A percentile compares a stretch with the other conserved stretches of the same genome.
These are phyloP conservation scores for Aphyosemion australe DNA, from an alignment of 2,113 vertebrate genomes.

Conservation along the genomic window DNA sequence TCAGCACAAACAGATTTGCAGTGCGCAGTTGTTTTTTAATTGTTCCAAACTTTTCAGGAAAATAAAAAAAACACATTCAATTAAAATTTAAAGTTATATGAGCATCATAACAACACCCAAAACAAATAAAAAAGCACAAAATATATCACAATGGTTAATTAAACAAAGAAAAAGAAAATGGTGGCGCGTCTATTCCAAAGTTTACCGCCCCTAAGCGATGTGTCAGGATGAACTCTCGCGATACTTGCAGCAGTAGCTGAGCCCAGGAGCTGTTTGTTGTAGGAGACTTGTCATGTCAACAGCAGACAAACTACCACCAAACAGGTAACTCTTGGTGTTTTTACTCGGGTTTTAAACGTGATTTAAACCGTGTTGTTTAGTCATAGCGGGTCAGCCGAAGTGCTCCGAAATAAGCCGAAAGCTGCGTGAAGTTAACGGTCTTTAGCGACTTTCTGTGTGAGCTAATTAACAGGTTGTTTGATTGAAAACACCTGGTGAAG, in stretches of 20 bases:
- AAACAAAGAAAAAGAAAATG: neutral
- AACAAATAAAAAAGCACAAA: neutral
- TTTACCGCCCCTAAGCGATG: constrained; percentile 30
- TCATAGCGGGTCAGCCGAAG: neutral
- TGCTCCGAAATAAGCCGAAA: constrained; percentile 1
- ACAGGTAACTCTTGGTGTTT: constrained; percentile 64
- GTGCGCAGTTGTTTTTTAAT: constrained; percentile 18
- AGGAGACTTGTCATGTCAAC: constrained; percentile 65
- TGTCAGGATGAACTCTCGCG: constrained; percentile 54
- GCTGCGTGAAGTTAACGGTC: constrained; percentile 30
- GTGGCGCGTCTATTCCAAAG: constrained; percentile 14
- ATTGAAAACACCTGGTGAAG: neutral
- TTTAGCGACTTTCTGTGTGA: constrained; percentile 38
- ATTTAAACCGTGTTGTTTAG: neutral
- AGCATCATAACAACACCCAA: neutral
- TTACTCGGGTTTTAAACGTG: neutral
- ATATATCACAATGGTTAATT: no score
- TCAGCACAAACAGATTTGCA: neutral
- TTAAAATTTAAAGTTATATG: neutral
- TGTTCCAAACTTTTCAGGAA: neutral
- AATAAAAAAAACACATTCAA: neutral
- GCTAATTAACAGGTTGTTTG: constrained; percentile 8
- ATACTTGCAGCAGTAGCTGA: constrained; percentile 44
- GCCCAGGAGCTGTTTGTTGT: constrained; percentile 23
- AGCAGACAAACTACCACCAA: constrained; percentile 53